Conservation (phyloP, 2,797 vertebrate genomes). For the Phrynocephalus vlangalii region DNA sequence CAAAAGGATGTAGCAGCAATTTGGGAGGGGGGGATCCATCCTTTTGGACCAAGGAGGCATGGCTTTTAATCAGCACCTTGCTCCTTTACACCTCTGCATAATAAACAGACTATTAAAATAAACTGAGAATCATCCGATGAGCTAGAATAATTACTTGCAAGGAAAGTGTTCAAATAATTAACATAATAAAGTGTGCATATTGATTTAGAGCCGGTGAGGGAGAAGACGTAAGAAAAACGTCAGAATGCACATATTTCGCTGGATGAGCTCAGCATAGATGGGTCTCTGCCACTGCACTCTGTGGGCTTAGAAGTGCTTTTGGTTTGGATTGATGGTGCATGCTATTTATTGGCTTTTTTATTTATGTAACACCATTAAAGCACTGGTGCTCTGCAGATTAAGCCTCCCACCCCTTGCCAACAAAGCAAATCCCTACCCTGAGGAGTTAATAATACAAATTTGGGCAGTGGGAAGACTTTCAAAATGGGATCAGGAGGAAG, state of each 20-base stretch:
- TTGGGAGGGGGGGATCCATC: neutral
- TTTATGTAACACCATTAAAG: neutral
- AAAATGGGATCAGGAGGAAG: neutral
- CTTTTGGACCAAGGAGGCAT: slow-evolving; percentile 12
- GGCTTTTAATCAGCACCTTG: neutral
- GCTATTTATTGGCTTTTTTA: neutral
- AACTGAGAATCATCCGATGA: slow-evolving; percentile 68
- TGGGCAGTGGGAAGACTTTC: neutral
- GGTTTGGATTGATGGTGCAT: neutral
- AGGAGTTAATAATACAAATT: neutral
- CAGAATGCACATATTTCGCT: no score
- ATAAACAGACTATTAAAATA: neutral
- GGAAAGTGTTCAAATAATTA: neutral
- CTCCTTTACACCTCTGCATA: neutral
- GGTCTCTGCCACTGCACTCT: neutral
- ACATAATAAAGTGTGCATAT: neutral
- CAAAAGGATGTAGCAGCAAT: slow-evolving; percentile 1
- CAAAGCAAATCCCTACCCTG: neutral
- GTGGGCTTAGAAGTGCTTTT: neutral
- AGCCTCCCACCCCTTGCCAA: no score
- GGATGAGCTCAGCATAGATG: neutral
- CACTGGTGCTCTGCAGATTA: neutral
- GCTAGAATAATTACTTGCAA: slow-evolving; percentile 22
- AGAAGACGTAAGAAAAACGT: neutral
- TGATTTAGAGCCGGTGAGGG: neutral